Base-by-base conservation (phyloP, 2,113 vertebrate genomes). In the Muntiacus muntjak region DNA sequence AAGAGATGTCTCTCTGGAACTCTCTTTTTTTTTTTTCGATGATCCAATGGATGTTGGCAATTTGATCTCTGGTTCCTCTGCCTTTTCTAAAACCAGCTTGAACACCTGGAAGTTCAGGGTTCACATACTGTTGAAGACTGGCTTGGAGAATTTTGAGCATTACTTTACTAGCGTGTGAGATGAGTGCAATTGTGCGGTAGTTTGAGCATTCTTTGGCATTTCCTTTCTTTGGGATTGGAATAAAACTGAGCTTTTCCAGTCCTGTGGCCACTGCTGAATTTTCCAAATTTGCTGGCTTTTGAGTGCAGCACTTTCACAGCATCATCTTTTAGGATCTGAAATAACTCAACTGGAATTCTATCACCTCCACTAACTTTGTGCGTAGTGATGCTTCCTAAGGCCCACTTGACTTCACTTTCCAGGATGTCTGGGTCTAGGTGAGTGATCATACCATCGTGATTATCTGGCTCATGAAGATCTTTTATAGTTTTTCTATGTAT, bases 41-140 rank as follows among this genome's bases (percentile, higher is more conserved):
- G 64, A 67, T 36, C 17, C 64, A 67, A 0, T 0, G 4, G 64
- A 36, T 21, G 0, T 10, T 21, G 64, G 33, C 33, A 58, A 36
- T 67, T 67, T 67, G 1, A 67, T 36, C 64, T 67, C 64, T 67
- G 64, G 64, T 67, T 67, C 16, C 64, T 67, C 64, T 67, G 64
- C 33, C 4, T 19, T 67, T 67, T 67, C 64, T 67, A 67, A 36
- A 36, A 36, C 33, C 64, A 67, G 64, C 33, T 67, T n/a, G 8
- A 36, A 67, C 33, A 67, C 1, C 64, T 67, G 16, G 7, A 36
- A 67, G 33, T 19, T 67, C 33, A 67, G 4, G 0, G 33, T 36
- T 36, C 33, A 36, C 4, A 9, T 67, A 67, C 8, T 19, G 64
- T 2, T 67, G 33, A 67, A 67, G 62, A 33, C 33, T 67, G 33